These are phyloP conservation scores for Tetranychus piercei DNA, from an alignment of 2,888 invertebrate genomes.

Conservation along the genomic window DNA sequence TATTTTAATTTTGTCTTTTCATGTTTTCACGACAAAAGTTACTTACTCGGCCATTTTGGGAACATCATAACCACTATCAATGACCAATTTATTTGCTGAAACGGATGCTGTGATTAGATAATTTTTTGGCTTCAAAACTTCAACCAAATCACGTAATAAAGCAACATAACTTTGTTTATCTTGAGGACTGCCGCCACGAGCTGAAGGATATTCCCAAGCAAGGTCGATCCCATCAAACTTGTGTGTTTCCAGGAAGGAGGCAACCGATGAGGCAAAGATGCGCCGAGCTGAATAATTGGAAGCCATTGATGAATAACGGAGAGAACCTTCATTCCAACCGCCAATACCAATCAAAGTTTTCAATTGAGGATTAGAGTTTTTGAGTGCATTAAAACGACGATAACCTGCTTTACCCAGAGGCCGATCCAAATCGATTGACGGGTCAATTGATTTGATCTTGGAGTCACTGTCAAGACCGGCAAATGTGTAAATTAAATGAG, in stretches of 20 bases:
- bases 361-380: not conserved
- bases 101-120: not conserved
- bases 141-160: not conserved
- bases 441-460: not conserved
- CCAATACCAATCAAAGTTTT: not conserved
- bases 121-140: not conserved
- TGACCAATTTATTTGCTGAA: not conserved
- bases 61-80: constrained; percentile 7
- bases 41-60: not conserved
- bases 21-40: not conserved
- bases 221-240: not conserved
- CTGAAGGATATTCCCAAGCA: constrained; percentile 6
- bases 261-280: not conserved
- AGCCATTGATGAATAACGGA: constrained; percentile 1
- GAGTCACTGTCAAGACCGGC: constrained; percentile 4
- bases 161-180: not conserved
- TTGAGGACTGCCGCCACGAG: not conserved
- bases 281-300: not conserved
- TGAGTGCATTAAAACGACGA: not conserved
- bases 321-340: constrained; percentile 8
- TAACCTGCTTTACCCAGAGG: not conserved
- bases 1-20: no score
- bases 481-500: constrained; percentile 4
- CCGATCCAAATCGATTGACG: not conserved
- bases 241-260: not conserved